Conservation (phyloP, 1,140 invertebrate genomes). For the Lithobius niger region DNA sequence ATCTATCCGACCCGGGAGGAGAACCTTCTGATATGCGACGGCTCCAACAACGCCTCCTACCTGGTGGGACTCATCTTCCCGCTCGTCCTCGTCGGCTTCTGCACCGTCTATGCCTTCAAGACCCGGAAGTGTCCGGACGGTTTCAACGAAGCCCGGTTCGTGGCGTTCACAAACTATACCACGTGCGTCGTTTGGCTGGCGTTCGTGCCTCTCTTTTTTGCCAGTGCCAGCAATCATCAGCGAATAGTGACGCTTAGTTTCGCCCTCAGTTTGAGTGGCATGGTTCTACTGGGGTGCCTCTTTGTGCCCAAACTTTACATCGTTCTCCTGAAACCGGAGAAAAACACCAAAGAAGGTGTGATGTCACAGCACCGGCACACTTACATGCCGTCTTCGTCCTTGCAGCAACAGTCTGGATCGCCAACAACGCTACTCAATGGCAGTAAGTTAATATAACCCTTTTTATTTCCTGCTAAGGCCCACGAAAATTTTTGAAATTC, state of each 20-base stretch:
- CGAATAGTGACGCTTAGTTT: constrained; percentile 41
- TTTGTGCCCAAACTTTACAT: constrained; percentile 50
- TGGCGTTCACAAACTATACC: constrained; percentile 63
- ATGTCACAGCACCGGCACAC: constrained; percentile 31
- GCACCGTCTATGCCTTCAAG: constrained; percentile 59
- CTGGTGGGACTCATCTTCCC: constrained; percentile 42
- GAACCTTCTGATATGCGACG: constrained; percentile 31
- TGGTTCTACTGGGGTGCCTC: constrained; percentile 40
- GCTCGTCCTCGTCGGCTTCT: constrained; percentile 41
- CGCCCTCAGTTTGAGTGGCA: constrained; percentile 37
- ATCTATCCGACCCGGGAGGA: constrained; percentile 33
- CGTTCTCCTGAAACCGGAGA: constrained; percentile 49
- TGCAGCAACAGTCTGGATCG: not conserved
- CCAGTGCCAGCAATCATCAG: constrained; percentile 35
- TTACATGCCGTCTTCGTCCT: constrained; percentile 5
- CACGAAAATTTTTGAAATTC: too few species aligned
- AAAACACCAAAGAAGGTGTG: constrained; percentile 48
- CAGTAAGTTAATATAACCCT: not conserved
- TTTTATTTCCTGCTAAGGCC: too few species aligned
- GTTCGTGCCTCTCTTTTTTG: constrained; percentile 57
- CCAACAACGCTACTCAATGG: not conserved
- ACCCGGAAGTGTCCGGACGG: constrained; percentile 60
- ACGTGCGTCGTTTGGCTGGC: constrained; percentile 63
- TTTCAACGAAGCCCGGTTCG: constrained; percentile 58
- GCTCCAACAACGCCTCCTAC: constrained; percentile 39